phyloP scores from a whole-genome alignment of 1,140 invertebrate species.

The Anoplophora glabripennis region DNA sequence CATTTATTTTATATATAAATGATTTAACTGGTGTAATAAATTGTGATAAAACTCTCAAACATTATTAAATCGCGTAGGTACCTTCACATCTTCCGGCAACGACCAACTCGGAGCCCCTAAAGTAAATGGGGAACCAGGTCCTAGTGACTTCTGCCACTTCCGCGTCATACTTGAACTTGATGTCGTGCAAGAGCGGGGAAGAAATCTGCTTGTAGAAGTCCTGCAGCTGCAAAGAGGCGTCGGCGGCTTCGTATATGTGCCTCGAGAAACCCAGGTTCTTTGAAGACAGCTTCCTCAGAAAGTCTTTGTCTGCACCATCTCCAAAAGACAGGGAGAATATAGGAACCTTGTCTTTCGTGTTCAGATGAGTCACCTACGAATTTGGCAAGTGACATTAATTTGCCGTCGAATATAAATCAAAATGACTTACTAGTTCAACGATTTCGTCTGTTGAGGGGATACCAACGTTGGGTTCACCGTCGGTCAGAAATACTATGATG shows the following conservation, averaged over 20 bases:
- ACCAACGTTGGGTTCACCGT: slow-evolving; percentile 44
- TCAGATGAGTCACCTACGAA: slow-evolving; percentile 24
- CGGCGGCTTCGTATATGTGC: slow-evolving; percentile 61
- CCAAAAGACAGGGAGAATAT: slow-evolving; percentile 70
- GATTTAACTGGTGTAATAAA: too few relatives aligned
- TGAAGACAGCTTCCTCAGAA: slow-evolving; percentile 57
- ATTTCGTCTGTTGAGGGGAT: slow-evolving; percentile 48
- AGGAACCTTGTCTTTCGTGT: slow-evolving; percentile 38
- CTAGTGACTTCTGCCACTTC: slow-evolving; percentile 55
- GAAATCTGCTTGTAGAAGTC: slow-evolving; percentile 71
- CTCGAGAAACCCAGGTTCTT: too few relatives aligned
- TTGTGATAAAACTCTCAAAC: too few relatives aligned
- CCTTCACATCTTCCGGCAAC: slow-evolving; percentile 53
- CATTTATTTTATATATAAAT: too few relatives aligned
- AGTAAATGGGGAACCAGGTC: too few relatives aligned
- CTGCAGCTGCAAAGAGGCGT: slow-evolving; percentile 65
- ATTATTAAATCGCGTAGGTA: too few relatives aligned
- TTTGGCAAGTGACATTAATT: too few relatives aligned
- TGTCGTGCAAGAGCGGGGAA: slow-evolving; percentile 53
- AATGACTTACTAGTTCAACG: slow-evolving; percentile 30
- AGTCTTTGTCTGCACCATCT: slow-evolving; percentile 62
- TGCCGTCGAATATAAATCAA: not conserved
- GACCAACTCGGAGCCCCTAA: slow-evolving; percentile 58
- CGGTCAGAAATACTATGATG: slow-evolving; percentile 38
- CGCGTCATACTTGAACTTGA: slow-evolving; percentile 55